These are phyloP conservation scores for Tragelaphus imberbis DNA, from an alignment of 2,113 vertebrate genomes.

Conservation along the genomic window DNA sequence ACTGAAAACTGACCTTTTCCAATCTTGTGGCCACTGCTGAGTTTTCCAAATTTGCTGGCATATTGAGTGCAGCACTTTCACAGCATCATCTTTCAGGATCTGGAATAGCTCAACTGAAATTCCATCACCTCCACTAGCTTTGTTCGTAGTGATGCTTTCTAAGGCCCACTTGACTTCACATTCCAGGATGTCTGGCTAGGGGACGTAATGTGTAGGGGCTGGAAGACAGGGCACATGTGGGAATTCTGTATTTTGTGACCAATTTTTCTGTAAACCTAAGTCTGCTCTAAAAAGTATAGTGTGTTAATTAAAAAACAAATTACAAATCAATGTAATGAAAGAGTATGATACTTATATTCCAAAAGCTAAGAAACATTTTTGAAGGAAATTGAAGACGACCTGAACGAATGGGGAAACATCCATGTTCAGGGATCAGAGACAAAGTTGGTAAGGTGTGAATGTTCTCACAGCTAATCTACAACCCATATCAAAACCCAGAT, in stretches of 20 bases:
- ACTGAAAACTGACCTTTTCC: too few relatives aligned
- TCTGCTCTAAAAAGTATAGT: background rate
- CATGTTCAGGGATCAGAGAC: background rate
- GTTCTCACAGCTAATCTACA: background rate
- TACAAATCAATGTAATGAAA: background rate
- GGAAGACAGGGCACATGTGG: background rate
- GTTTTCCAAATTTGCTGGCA: too few relatives aligned
- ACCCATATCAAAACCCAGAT: background rate
- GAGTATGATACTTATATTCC: background rate
- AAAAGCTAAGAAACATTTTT: background rate
- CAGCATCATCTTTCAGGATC: too few relatives aligned
- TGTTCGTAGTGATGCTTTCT: too few relatives aligned
- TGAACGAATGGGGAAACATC: background rate
- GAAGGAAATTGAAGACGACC: background rate
- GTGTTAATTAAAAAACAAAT: background rate
- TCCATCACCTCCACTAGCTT: too few relatives aligned
- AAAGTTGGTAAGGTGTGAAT: background rate
- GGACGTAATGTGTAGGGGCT: fast-evolving
- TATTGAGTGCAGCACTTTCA: too few relatives aligned
- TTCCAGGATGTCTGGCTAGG: background rate
- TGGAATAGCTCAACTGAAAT: too few relatives aligned
- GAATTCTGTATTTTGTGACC: background rate
- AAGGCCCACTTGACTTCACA: too few relatives aligned
- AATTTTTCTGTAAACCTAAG: background rate
- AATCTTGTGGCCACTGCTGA: too few relatives aligned